A percentile compares a stretch with the other conserved stretches of the same genome.
These are phyloP conservation scores for Cylindroiulus punctatus DNA, from an alignment of 2,888 invertebrate genomes.

Conservation along the genomic window DNA sequence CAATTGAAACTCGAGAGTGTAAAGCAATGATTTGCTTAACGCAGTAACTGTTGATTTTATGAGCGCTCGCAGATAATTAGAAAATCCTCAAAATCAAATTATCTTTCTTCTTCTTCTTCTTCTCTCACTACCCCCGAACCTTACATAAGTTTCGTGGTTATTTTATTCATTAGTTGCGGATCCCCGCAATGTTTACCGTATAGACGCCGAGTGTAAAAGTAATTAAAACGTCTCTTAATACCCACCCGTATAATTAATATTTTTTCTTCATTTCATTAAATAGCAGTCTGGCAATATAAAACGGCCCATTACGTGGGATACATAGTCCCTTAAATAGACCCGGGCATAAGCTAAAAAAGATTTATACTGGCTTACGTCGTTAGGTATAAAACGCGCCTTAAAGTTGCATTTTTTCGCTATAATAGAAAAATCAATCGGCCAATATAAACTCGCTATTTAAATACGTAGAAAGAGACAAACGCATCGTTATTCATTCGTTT, in stretches of 20 bases:
- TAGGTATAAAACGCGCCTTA: background rate
- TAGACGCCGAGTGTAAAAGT: background rate
- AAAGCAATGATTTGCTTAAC: constrained; percentile 4
- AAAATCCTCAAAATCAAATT: constrained; percentile 34
- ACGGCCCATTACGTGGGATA: constrained; percentile 5
- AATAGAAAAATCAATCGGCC: constrained; percentile 22
- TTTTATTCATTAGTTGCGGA: constrained; percentile 34
- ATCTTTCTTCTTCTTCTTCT: background rate
- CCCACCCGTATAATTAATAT: constrained; percentile 26
- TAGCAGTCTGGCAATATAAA: constrained; percentile 27
- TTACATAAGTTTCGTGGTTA: background rate
- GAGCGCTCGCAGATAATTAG: constrained; percentile 28
- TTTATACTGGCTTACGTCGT: background rate
- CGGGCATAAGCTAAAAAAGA: background rate
- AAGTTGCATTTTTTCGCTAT: background rate
- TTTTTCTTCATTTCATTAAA: background rate
- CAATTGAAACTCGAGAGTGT: background rate
- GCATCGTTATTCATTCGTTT: constrained; percentile 1
- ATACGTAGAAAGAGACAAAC: background rate
- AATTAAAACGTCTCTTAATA: constrained; percentile 29
- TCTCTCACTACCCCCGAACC: background rate
- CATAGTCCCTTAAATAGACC: background rate
- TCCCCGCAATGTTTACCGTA: background rate
- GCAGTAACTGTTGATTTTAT: constrained; percentile 23
- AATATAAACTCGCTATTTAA: background rate